Base-by-base conservation (phyloP, 2,888 invertebrate species). In the Drosophila monieri region DNA sequence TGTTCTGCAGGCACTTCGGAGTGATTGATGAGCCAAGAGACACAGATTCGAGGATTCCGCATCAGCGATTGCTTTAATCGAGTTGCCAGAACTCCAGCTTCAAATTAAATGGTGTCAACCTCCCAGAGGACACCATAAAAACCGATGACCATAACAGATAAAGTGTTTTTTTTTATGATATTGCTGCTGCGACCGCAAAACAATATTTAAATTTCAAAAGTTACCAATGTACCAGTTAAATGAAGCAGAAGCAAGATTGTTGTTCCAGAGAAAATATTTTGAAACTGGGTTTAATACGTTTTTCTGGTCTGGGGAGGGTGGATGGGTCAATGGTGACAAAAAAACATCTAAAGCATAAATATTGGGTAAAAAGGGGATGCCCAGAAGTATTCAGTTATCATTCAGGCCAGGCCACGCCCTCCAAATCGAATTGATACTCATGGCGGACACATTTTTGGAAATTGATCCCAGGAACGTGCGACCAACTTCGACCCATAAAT, bases 231-330 rank as follows among this genome's bases (percentile, higher is more conserved):
- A 78, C 66, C 83, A 84, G 90, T 89, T 89, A 89, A 90, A 90
- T 90, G 90, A 90, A 89, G 84, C 86, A 89, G 90, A 90, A 90
- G 89, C 90, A 90, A 90, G 90, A 90, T 90, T 90, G 90, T 88
- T 79, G 80, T 65, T 54, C 43, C 69, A 60, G 32, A 57, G 55
- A 23, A 56, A 56, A 73, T 21, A 56, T 57, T 57, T 30, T 30
- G 41, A 39, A 39, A 10, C 49, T 21, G 65, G 32, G n/a, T 12
- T 48, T 18, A 21, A 15, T 12, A 35, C 12, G 56, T 58, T 25
- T 6, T 14, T 14, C 27, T 21, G 18, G 6, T 14, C 14, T 6
- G 39, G 15, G 39, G 21, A 35, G 32, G 53, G 41, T 46, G 52
- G 52, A 67, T 71, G 56, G 80, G 67, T 53, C 30, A 41, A 14